These are phyloP conservation scores for Mystacides longicornis DNA, from an alignment of 2,888 invertebrate genomes.

Conservation along the genomic window DNA sequence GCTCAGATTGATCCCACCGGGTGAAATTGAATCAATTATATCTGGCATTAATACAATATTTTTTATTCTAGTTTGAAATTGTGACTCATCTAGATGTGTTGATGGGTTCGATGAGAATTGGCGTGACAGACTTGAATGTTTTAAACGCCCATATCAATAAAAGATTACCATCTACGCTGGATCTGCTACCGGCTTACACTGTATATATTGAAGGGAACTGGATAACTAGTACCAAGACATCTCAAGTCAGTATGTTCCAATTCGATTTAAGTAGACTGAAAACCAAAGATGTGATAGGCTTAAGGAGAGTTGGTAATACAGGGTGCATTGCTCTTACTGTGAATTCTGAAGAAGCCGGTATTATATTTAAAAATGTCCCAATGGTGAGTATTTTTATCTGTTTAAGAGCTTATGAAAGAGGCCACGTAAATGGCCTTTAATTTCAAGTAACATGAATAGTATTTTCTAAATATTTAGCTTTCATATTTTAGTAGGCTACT, in stretches of 20 bases:
- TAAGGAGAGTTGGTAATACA: constrained; percentile 33
- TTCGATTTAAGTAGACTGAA: constrained; percentile 27
- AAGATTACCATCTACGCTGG: constrained; percentile 57
- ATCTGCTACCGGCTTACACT: constrained; percentile 59
- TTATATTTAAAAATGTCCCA: constrained; percentile 68
- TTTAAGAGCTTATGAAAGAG: no score
- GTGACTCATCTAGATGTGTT: constrained; percentile 54
- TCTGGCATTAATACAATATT: no score
- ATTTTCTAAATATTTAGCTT: no score
- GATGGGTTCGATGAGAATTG: constrained; percentile 71
- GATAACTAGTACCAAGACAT: background rate
- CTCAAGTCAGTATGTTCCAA: background rate
- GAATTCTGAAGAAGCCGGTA: constrained; percentile 75
- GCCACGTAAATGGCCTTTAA: no score
- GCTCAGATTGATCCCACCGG: no score
- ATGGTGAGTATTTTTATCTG: no score
- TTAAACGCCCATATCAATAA: constrained; percentile 56
- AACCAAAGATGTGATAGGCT: constrained; percentile 25
- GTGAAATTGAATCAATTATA: no score
- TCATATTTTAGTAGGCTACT: no score
- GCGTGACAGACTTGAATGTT: constrained; percentile 65
- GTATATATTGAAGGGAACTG: constrained; percentile 56
- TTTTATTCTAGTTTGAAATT: constrained; percentile 44
- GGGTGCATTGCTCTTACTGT: constrained; percentile 67
- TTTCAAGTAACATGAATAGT: no score